phyloP scores from a whole-genome alignment of 2,113 vertebrate species.

The Chiloscyllium plagiosum region DNA sequence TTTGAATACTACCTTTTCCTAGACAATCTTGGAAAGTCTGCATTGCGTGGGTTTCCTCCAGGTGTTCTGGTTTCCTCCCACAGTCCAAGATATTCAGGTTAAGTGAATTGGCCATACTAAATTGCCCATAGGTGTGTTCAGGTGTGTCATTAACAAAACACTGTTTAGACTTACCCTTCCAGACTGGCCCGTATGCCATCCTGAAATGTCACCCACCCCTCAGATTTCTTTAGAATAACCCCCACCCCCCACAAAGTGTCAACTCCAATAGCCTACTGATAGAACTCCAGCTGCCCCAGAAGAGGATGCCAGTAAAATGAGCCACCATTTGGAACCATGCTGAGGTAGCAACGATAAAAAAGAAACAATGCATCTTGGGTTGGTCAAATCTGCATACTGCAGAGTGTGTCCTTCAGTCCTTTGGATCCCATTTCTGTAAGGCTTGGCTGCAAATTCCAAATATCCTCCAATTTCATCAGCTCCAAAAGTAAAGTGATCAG shows the following conservation, averaged over 20 bases:
- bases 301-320: not conserved
- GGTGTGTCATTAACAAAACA: not conserved
- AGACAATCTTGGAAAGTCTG: not conserved
- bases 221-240: conserved; percentile 21
- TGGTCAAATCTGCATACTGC: conserved; percentile 18
- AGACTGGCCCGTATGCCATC: conserved; percentile 9
- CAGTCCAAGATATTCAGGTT: no score
- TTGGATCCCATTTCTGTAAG: not conserved
- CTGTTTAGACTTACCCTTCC: conserved; percentile 21
- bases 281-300: not conserved
- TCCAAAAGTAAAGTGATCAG: conserved; percentile 18
- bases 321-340: not conserved
- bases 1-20: not conserved
- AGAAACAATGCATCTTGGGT: conserved; percentile 15
- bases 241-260: not conserved
- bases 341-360: conserved; percentile 12
- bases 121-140: no score
- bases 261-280: not conserved
- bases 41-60: not conserved
- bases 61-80: no score
- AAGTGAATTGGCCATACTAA: no score
- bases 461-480: conserved; percentile 26
- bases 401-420: not conserved
- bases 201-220: not conserved
- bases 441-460: conserved; percentile 15